These are phyloP conservation scores for Meghimatium bilineatum DNA, from an alignment of 2,888 invertebrate genomes.

Conservation along the genomic window DNA sequence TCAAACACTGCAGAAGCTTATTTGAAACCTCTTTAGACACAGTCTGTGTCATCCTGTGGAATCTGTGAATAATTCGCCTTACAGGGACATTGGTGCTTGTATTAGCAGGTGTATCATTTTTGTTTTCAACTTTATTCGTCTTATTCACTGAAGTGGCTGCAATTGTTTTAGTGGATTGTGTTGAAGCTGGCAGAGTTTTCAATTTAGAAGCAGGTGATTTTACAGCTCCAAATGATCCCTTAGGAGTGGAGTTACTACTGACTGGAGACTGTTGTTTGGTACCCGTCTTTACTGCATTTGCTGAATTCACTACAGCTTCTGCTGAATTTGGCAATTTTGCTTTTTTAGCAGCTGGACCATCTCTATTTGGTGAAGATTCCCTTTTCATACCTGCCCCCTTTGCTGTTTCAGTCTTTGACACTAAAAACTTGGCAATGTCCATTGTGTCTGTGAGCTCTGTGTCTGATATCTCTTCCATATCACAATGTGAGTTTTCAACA, in stretches of 20 bases:
- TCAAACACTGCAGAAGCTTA: slow-evolving; percentile 40
- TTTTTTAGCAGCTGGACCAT: slow-evolving; percentile 14
- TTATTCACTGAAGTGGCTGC: neutral
- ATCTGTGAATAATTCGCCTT: slow-evolving; percentile 39
- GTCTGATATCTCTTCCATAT: slow-evolving; percentile 28
- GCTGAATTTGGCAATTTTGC: neutral
- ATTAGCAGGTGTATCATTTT: neutral
- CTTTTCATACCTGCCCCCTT: slow-evolving; percentile 16
- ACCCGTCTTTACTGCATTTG: neutral
- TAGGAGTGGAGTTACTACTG: neutral
- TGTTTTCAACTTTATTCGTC: neutral
- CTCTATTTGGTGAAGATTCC: neutral
- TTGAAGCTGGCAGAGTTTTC: neutral
- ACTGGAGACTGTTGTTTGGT: neutral
- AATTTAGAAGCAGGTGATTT: neutral
- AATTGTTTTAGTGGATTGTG: neutral
- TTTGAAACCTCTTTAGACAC: slow-evolving; percentile 8
- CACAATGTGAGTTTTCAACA: neutral
- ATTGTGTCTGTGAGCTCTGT: slow-evolving; percentile 6
- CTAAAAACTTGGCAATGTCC: neutral
- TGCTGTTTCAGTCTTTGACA: neutral
- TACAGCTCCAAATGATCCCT: slow-evolving; percentile 21
- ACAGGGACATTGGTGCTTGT: neutral
- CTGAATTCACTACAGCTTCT: neutral
- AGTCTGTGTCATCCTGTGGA: slow-evolving; percentile 41